A percentile compares a stretch with the other conserved stretches of the same genome.
Evolutionary conservation across 2,888 invertebrate species (phyloP).

Genomic region (Stenurella melanura): DNA sequence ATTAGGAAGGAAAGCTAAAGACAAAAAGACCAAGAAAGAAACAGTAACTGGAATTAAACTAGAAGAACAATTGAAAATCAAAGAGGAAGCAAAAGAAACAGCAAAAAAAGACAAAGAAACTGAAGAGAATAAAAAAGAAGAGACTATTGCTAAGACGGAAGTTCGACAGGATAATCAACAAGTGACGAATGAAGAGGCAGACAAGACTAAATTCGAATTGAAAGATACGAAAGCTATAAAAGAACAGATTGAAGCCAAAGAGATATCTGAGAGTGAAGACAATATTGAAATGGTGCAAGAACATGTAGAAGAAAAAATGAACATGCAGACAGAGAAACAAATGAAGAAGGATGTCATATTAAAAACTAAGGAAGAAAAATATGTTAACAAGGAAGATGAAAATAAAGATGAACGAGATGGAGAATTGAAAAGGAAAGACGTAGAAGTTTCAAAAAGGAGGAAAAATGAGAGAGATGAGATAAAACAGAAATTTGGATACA

Average conservation of each 20-base stretch:
- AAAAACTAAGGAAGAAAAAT: no score
- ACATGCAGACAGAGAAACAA: no score
- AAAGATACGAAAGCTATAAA: no score
- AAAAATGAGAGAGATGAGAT: background rate
- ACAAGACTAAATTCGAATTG: background rate
- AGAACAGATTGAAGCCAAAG: no score
- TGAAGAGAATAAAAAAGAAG: background rate
- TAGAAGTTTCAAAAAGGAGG: background rate
- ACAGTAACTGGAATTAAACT: slow-evolving; percentile 46
- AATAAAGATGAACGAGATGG: background rate
- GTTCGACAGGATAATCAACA: background rate
- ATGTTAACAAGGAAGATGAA: no score
- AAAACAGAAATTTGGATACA: background rate
- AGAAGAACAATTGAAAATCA: slow-evolving; percentile 44
- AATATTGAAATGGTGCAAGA: no score
- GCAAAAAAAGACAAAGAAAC: slow-evolving; percentile 49
- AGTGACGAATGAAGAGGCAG: background rate
- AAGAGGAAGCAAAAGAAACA: slow-evolving; percentile 42
- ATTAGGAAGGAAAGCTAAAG: slow-evolving; percentile 39
- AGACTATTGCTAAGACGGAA: background rate
- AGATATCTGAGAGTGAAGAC: no score
- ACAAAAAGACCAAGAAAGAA: slow-evolving; percentile 46
- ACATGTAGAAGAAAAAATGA: no score
- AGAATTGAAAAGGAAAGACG: background rate
- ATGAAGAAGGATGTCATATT: no score